These are phyloP conservation scores for Hartigia nigra DNA, from an alignment of 2,888 invertebrate genomes.

Conservation along the genomic window DNA sequence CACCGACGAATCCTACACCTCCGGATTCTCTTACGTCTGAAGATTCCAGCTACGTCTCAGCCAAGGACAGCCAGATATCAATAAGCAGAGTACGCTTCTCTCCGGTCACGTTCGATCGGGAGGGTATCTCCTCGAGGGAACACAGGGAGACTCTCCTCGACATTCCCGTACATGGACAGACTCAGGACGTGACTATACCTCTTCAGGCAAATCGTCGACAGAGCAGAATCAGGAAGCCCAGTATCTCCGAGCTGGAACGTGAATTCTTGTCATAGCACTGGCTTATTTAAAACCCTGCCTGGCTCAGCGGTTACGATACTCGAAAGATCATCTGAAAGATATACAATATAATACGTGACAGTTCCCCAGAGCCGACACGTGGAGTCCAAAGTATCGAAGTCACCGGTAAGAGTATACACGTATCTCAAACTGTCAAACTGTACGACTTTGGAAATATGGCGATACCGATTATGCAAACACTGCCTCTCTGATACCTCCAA, in stretches of 20 bases:
- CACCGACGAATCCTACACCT: constrained; percentile 86
- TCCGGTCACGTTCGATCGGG: constrained; percentile 59
- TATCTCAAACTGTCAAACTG: neutral
- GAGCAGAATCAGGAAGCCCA: constrained; percentile 66
- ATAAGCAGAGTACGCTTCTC: constrained; percentile 60
- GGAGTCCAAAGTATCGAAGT: neutral
- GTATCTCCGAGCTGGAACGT: constrained; percentile 68
- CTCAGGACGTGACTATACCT: constrained; percentile 69
- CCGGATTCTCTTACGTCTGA: constrained; percentile 88
- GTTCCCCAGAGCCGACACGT: neutral
- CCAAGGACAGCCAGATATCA: constrained; percentile 77
- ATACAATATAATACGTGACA: neutral
- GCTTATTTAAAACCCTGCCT: constrained; percentile 54
- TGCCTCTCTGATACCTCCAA: constrained; percentile 39
- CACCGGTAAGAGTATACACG: neutral
- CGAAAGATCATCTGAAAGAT: neutral
- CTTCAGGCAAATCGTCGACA: constrained; percentile 67
- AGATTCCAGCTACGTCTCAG: constrained; percentile 89
- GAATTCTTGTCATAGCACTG: constrained; percentile 71
- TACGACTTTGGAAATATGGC: neutral
- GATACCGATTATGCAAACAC: constrained; percentile 44
- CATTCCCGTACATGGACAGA: constrained; percentile 69
- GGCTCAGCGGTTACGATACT: neutral
- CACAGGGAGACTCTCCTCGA: constrained; percentile 69
- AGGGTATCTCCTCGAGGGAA: constrained; percentile 41